Percentiles rank a stretch among this genome's conserved stretches.
These are phyloP conservation scores for Papio anubis DNA, from an alignment of 2,113 vertebrate genomes.

Conservation along the genomic window DNA sequence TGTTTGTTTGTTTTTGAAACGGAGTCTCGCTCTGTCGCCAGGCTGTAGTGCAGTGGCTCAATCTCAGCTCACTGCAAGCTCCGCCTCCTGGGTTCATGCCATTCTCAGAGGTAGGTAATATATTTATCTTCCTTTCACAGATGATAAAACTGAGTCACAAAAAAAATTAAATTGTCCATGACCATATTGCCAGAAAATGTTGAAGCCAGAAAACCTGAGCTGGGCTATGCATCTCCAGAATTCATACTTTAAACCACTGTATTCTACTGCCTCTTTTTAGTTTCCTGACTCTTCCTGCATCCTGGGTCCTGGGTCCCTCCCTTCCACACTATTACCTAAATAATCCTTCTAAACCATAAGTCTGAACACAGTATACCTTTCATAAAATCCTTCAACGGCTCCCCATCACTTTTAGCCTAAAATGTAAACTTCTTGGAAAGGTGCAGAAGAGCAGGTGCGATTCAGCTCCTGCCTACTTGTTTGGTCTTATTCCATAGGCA, in stretches of 20 bases:
- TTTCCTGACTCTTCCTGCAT: neutral
- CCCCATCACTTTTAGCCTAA: neutral
- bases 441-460: neutral
- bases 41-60: no score
- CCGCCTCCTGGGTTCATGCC: no score
- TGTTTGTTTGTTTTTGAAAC: no score
- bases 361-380: neutral
- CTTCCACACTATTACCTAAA: neutral
- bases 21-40: no score
- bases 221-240: neutral
- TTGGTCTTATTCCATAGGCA: neutral
- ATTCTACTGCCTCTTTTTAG: neutral
- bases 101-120: neutral
- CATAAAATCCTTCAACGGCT: neutral
- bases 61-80: no score
- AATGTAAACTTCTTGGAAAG: neutral
- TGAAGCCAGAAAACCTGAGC: neutral
- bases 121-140: neutral
- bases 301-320: neutral
- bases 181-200: neutral
- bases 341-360: neutral
- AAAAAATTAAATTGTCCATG: neutral
- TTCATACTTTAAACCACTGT: neutral
- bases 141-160: constrained; percentile 27
- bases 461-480: neutral